Evolutionary conservation across 2,113 vertebrate species (phyloP).

Genomic region (Falcunculus frontatus): DNA sequence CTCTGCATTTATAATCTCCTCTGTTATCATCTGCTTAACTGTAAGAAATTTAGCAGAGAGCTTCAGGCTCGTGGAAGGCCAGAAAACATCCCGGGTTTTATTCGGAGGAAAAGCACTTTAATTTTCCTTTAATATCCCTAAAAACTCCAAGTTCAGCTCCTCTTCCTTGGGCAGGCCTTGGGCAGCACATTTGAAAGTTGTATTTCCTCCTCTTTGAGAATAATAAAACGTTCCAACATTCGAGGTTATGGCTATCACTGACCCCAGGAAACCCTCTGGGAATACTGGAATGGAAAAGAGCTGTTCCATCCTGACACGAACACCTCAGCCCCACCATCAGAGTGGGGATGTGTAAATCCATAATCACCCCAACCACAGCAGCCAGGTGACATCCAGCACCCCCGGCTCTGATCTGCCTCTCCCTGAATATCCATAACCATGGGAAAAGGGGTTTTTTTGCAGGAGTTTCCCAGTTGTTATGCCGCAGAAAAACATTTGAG

Average conservation of each 20-base stretch:
- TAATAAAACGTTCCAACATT: background rate
- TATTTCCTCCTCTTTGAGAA: background rate
- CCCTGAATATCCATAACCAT: rapidly evolving
- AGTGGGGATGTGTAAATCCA: rapidly evolving
- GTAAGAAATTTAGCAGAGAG: background rate
- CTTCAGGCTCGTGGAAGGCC: background rate
- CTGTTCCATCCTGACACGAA: rapidly evolving
- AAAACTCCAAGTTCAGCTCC: background rate
- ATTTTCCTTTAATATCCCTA: background rate
- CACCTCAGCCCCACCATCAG: background rate
- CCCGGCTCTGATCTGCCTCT: background rate
- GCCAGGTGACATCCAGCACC: background rate
- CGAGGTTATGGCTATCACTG: background rate
- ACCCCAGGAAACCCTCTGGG: background rate
- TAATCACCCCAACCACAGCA: background rate
- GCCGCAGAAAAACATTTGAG: background rate
- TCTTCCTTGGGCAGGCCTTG: background rate
- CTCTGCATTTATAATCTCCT: background rate
- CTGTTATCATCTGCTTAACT: background rate
- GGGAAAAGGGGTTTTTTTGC: background rate
- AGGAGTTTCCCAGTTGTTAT: background rate
- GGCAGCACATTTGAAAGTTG: background rate
- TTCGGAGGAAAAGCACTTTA: background rate
- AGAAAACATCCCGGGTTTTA: background rate
- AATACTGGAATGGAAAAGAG: background rate